Evolutionary conservation across 2,113 vertebrate species (phyloP).

Genomic region (Sterna hirundo): DNA sequence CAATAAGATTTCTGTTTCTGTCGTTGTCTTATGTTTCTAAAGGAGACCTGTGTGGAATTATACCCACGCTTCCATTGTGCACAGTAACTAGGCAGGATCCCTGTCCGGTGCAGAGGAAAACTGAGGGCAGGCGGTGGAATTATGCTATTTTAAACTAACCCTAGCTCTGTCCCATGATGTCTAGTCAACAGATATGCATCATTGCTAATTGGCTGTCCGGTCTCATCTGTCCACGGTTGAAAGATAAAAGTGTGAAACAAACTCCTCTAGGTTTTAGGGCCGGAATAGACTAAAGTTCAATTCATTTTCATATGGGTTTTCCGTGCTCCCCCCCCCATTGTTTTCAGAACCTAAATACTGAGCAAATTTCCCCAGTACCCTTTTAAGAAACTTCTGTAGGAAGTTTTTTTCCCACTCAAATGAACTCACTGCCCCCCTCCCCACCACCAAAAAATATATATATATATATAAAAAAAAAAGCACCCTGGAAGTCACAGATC

Average conservation of each 20-base stretch:
- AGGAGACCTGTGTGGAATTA: neutral
- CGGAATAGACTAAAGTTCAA: neutral
- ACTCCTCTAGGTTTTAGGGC: neutral
- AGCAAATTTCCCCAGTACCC: neutral
- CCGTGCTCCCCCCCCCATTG: no score
- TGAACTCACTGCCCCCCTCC: neutral
- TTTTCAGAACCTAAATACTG: neutral
- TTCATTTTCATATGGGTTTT: neutral
- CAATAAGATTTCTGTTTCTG: neutral
- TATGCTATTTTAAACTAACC: neutral
- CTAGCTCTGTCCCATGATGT: slow-evolving; percentile 1
- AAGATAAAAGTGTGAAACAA: slow-evolving; percentile 30
- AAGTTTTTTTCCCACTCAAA: neutral
- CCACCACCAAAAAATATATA: neutral
- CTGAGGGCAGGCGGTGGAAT: neutral
- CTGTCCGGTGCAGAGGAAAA: neutral
- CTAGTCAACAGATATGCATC: neutral
- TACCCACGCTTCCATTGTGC: neutral
- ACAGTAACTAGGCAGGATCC: neutral
- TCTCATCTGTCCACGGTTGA: neutral
- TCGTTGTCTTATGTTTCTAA: neutral
- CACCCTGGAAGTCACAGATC: neutral
- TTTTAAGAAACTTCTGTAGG: neutral
- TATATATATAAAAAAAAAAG: no score
- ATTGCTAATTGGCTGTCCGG: neutral